Base-by-base conservation (phyloP, 1,140 invertebrate genomes). In the Nasonia giraulti region DNA sequence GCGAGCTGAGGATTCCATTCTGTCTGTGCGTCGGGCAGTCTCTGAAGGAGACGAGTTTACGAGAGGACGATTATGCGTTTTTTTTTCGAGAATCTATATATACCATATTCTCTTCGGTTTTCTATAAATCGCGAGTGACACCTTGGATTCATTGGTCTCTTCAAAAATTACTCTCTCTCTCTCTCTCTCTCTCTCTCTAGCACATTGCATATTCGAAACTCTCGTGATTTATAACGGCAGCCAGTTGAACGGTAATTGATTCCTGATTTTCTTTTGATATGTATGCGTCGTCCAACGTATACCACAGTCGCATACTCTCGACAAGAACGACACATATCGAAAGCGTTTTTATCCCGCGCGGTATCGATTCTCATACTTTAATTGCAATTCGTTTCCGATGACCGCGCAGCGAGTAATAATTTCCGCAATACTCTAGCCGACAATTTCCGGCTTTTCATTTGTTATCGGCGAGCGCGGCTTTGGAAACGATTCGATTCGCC, bases 251-350 rank as follows among this genome's bases (percentile, higher is more conserved):
- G 69, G 68, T 77, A 83, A 83, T 83, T 83, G 44, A 78, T 83
- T 78, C 71, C 62, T 78, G 55, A 83, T 83, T 83, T 78, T 77
- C 23, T 83, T 78, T 69, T 23, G 12, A 74, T 44, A 17, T 37
- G 68, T 44, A 17, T 37, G 27, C 68, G 68, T 33, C 17, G 20
- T 17, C 37, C 33, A 37, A 27, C 27, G 27, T 37, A 37, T 37
- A 37, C 33, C 33, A 37, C 33, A 37, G 27, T 27, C 27, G 27
- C 12, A 12, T 40, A 17, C 73, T 20, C 37, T 66, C 37, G 50
- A 55, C 50, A 17, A 55, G 50, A 55, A 17, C 50, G 50, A 37
- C 7, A 7, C 7, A 44, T 31, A 4, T 74, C 40, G 44, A 37
- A 37, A n/a, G 33, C 17, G 2, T 20, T 44, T 47, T 23, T 55